Conservation (phyloP, 2,113 vertebrate species). For the Centropristis striata region DNA sequence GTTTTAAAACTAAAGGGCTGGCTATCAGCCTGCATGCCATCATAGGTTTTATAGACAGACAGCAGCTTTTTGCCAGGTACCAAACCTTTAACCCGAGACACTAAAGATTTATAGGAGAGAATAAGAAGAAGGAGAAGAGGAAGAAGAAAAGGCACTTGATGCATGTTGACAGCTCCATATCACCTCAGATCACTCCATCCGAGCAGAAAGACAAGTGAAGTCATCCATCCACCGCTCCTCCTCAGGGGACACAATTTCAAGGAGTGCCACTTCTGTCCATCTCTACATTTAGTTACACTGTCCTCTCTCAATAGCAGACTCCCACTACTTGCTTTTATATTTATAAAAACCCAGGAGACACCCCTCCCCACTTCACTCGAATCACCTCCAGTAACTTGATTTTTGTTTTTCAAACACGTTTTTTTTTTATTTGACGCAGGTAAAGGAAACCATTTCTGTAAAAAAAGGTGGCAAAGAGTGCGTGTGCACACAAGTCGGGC, state of each 20-base stretch:
- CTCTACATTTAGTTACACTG: conserved; percentile 49
- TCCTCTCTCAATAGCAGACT: conserved; percentile 2
- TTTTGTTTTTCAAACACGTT: conserved; percentile 49
- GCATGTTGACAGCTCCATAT: conserved; percentile 50
- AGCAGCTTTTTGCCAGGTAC: background rate
- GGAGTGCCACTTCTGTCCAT: conserved; percentile 50
- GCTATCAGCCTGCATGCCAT: background rate
- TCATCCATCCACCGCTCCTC: conserved; percentile 66
- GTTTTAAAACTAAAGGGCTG: background rate
- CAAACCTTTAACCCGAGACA: conserved; percentile 8
- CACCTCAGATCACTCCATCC: conserved; percentile 56
- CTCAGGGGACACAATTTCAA: conserved; percentile 70
- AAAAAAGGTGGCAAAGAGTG: conserved; percentile 19
- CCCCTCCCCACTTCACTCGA: background rate
- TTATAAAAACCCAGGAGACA: background rate
- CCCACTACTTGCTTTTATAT: background rate
- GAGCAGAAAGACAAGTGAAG: conserved; percentile 66
- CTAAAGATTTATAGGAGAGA: too few species aligned
- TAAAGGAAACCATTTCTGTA: conserved; percentile 38
- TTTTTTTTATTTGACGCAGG: conserved; percentile 33
- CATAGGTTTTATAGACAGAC: background rate
- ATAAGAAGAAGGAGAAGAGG: conserved; percentile 5
- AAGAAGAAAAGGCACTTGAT: conserved; percentile 29
- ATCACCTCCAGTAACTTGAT: conserved; percentile 29
- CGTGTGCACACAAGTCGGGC: conserved; percentile 57